Evolutionary conservation across 2,888 invertebrate species (phyloP).

Genomic region (Sphaeridia pumilis): DNA sequence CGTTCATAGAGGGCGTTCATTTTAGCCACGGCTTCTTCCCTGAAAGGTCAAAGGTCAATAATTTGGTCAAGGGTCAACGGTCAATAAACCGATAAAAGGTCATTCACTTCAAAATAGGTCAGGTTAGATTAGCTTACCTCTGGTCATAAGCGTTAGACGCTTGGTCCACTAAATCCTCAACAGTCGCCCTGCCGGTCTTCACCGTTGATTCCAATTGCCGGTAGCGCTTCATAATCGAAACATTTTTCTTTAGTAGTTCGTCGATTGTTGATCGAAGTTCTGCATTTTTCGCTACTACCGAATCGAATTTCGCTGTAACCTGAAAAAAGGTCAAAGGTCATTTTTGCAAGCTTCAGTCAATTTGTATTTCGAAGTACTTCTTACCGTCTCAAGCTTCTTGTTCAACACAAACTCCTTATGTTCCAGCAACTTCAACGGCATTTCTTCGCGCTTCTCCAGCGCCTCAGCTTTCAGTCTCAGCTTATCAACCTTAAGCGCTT

Average conservation of each 20-base stretch:
- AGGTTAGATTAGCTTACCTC: conserved; percentile 20
- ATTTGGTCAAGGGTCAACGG: too few relatives aligned
- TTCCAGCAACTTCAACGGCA: conserved; percentile 37
- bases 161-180: conserved; percentile 33
- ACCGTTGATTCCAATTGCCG: conserved; percentile 18
- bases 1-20: too few relatives aligned
- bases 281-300: conserved; percentile 31
- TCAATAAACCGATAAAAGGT: too few relatives aligned
- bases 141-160: conserved; percentile 33
- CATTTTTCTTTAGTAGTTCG: conserved; percentile 28
- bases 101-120: neutral
- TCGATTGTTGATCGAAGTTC: conserved; percentile 24
- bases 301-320: conserved; percentile 33
- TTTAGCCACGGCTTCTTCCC: neutral
- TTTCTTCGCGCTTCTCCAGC: conserved; percentile 45
- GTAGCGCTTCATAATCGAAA: conserved; percentile 27
- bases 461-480: conserved; percentile 41
- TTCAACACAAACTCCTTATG: conserved; percentile 27
- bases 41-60: too few relatives aligned
- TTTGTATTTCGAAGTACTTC: neutral
- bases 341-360: too few relatives aligned
- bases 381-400: conserved; percentile 33
- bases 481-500: conserved; percentile 36
- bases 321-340: conserved; percentile 10
- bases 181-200: conserved; percentile 21